phyloP scores from a whole-genome alignment of 2,113 vertebrate genomes.

The Arenaria interpres region DNA sequence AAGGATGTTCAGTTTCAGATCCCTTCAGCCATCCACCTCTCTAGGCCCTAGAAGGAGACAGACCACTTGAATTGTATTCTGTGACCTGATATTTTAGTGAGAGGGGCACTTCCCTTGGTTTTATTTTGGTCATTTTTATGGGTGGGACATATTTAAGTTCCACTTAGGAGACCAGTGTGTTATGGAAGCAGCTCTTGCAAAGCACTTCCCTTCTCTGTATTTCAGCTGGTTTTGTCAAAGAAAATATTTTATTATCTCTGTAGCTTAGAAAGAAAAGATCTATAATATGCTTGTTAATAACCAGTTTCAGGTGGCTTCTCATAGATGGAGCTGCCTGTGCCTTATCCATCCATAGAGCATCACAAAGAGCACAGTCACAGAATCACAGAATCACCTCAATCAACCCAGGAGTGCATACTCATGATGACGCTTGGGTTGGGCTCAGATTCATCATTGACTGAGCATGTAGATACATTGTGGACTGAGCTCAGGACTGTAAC shows the following conservation, averaged over 20 bases:
- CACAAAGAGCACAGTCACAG: not conserved
- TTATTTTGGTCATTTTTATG: not conserved
- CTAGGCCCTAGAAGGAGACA: not conserved
- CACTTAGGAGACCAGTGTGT: not conserved
- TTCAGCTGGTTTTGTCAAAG: not conserved
- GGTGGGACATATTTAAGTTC: not conserved
- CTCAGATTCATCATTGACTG: not conserved
- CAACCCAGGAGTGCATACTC: not conserved
- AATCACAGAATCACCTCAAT: too few species aligned
- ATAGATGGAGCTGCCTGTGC: not conserved
- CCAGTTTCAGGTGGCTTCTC: not conserved
- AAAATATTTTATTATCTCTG: not conserved
- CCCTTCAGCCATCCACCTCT: not conserved
- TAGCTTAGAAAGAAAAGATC: not conserved
- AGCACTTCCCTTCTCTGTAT: not conserved
- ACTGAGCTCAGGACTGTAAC: not conserved
- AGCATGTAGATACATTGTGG: not conserved
- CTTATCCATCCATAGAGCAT: not conserved
- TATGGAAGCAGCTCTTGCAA: not conserved
- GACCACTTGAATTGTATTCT: not conserved
- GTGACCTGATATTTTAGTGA: not conserved
- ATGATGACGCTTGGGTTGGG: not conserved
- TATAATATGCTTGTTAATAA: not conserved
- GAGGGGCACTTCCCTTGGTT: not conserved
- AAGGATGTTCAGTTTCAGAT: not conserved